Base-by-base conservation (phyloP, 2,113 vertebrate genomes). In the Corythoichthys intestinalis region DNA sequence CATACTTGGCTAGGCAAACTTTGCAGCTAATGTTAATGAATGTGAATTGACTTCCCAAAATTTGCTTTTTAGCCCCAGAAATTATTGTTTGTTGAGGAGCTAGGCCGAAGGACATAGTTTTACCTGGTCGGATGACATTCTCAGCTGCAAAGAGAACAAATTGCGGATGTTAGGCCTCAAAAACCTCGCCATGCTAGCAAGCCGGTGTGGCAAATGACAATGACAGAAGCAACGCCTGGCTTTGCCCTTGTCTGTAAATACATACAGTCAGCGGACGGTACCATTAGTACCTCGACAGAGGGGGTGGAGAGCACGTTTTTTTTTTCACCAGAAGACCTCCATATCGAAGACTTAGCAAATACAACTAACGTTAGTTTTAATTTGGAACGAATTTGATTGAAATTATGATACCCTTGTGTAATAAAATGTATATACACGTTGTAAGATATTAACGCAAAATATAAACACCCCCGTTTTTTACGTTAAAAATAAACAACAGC, bases 81-180 rank as follows among this genome's bases (percentile, higher is more conserved):
- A n/a, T 0, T 20, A 0, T 11, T 6, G 34, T 65, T 65, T 13
- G 47, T 58, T 34, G 5, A 4, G 20, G 4, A 34, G 2, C 0
- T 10, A 12, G 13, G 61, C 50, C 12, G 1, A 39, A 6, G 37
- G 38, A 35, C 12, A 17, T 13, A 0, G 52, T 58, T 77, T 75
- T 90, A 92, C 91, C 91, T 93, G 90, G 17, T 92, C 90, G 0
- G 91, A 90, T 6, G 89, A 82, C 90, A 91, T 91, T 80, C 92
- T 84, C 67, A 88, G 76, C 70, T 93, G 89, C 35, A 83, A 83
- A 20, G 54, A 69, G 65, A 91, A 38, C 66, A 88, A 81, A 65
- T 6, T 81, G 76, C 89, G 81, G 35, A 92, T 50, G 52, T 53
- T 81, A 37, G 83, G 75, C 65, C 77, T 89, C 52, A 93, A 9